Evolutionary conservation across 2,113 vertebrate genomes (phyloP).

Genomic region (Cebus imitator): DNA sequence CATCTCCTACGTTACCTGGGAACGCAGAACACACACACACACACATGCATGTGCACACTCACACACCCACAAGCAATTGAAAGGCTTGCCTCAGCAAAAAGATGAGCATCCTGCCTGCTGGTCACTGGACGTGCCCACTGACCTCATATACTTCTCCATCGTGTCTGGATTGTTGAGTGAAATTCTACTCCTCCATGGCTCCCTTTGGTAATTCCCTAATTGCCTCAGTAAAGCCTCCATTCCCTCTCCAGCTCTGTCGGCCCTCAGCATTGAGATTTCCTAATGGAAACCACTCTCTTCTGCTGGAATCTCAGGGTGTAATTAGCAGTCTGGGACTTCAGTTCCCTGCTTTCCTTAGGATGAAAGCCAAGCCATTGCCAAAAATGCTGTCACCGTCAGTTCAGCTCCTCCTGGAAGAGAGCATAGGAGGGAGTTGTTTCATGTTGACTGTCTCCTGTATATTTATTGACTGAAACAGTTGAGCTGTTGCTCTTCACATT

Average conservation of each 20-base stretch:
- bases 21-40: rapidly evolving
- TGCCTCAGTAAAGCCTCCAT: not conserved
- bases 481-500: constrained; percentile 81
- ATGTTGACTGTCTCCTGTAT: constrained; percentile 82
- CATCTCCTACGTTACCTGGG: not conserved
- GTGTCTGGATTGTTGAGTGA: not conserved
- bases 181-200: not conserved
- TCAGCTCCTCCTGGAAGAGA: constrained; percentile 56
- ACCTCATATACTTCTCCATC: not conserved
- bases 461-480: constrained; percentile 85
- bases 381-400: constrained; percentile 53
- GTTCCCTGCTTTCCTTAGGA: not conserved
- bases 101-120: not conserved
- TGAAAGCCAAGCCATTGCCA: constrained; percentile 63
- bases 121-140: not conserved
- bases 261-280: not conserved
- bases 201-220: constrained; percentile 10
- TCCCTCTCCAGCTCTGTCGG: not conserved
- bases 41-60: no score
- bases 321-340: not conserved
- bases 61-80: rapidly evolving
- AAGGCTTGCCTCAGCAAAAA: not conserved
- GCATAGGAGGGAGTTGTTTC: constrained; percentile 73
- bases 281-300: constrained; percentile 37
- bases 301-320: not conserved